Base-by-base conservation (phyloP, 2,888 invertebrate species). In the Platynereis dumerilii region DNA sequence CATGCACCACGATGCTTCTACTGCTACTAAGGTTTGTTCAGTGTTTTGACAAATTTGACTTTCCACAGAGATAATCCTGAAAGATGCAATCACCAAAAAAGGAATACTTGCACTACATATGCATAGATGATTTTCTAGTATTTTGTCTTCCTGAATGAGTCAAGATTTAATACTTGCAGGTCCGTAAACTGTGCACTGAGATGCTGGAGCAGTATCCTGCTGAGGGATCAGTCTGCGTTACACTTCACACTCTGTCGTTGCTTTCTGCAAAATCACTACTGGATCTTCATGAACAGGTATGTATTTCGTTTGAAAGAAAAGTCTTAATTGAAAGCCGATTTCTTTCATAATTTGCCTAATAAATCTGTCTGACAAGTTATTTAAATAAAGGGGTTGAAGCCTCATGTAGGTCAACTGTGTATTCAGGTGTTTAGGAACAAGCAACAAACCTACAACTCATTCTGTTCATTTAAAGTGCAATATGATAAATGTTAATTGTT, bases 221-320 rank as follows among this genome's bases (percentile, higher is more conserved):
- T 0, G 89, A 90, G 77, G 90, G 91, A 81, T 92, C 93, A 82
- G 90, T 92, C 0, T 86, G 90, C 2, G 91, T 92, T 1, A 94
- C 93, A 52, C 87, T 96, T 48, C 90, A 91, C 72, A 93, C 96
- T 0, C 87, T 96, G 63, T 95, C 95, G 0, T 91, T 92, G 69
- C 87, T 97, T 10, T 93, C 96, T 0, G 90, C 92, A 0, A 91
- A 93, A 55, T 95, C 95, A 0, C 88, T 96, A 15, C 91, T 94
- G 0, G 93, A 95, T 84, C 92, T 96, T 52, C 93, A 94, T 0
- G 91, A 91, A 76, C 96, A 97, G 87, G 92, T 92, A 17, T 15
- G 42, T 20, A 27, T 22, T 55, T 2, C 2, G n/a, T 62, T 26
- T 24, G 24, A n/a, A 52, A 56, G 29, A 15, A 10, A 10, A 12